Percentiles rank a stretch among this genome's conserved stretches.
These are phyloP conservation scores for Cryptus armator DNA, from an alignment of 2,888 invertebrate species.

Conservation along the genomic window DNA sequence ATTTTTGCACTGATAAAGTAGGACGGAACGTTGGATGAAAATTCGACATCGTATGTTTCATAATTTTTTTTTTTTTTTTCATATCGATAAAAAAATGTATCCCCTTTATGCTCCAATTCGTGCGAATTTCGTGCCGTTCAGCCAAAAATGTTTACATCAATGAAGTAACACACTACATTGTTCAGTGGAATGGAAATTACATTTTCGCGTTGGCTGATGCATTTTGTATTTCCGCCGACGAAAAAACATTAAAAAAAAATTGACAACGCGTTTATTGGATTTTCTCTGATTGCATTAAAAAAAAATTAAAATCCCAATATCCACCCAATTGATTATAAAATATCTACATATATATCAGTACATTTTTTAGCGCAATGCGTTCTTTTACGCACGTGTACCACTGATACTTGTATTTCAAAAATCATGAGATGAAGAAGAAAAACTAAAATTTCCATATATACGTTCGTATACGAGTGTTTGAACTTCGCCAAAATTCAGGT, in stretches of 20 bases:
- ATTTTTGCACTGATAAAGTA: background rate
- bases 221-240: background rate
- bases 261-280: background rate
- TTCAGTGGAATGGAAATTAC: background rate
- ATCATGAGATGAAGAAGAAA: background rate
- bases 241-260: background rate
- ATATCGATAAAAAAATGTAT: background rate
- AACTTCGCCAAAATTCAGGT: background rate
- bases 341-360: background rate
- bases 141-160: background rate
- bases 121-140: background rate
- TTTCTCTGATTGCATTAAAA: background rate
- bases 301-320: background rate
- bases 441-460: background rate
- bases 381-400: background rate
- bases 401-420: background rate
- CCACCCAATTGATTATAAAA: background rate
- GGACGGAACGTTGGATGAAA: too few relatives aligned
- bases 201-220: background rate
- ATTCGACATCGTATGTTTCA: too few relatives aligned
- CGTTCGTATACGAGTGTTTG: background rate
- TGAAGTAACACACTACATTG: background rate
- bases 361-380: background rate
- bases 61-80: background rate
- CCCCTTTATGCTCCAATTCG: background rate